Evolutionary conservation across 2,888 invertebrate genomes (phyloP).

Genomic region (Lasioglossum villosulum): DNA sequence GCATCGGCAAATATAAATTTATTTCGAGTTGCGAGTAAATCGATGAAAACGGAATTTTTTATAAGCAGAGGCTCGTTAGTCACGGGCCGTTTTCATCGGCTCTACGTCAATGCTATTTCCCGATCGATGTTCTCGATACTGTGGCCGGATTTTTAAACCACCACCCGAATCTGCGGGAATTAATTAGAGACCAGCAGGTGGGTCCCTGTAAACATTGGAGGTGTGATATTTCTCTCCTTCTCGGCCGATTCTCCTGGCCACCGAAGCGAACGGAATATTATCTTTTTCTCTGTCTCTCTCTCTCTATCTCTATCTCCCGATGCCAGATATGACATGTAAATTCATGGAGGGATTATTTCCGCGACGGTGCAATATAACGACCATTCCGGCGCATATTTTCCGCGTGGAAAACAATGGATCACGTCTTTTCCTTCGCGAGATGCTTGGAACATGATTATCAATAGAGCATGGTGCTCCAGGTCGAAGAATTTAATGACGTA

Average conservation of each 20-base stretch:
- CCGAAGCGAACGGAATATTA: slow-evolving; percentile 50
- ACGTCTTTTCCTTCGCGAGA: slow-evolving; percentile 22
- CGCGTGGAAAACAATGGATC: slow-evolving; percentile 41
- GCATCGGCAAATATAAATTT: slow-evolving; percentile 28
- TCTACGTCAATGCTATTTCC: background rate
- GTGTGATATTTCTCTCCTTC: slow-evolving; percentile 37
- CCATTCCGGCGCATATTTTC: slow-evolving; percentile 44
- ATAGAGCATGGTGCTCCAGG: background rate
- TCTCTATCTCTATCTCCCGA: background rate
- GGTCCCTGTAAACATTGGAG: slow-evolving; percentile 39
- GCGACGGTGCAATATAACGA: slow-evolving; percentile 42
- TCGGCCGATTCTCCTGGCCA: background rate
- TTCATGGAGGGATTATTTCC: slow-evolving; percentile 57
- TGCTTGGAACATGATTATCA: slow-evolving; percentile 45
- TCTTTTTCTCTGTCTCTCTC: slow-evolving; percentile 19
- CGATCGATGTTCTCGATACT: slow-evolving; percentile 9
- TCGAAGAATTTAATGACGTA: background rate
- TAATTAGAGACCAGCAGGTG: slow-evolving; percentile 36
- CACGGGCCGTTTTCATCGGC: background rate
- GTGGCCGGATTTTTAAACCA: slow-evolving; percentile 21
- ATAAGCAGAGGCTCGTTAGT: slow-evolving; percentile 9
- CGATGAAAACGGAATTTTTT: slow-evolving; percentile 13
- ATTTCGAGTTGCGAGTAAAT: slow-evolving; percentile 11
- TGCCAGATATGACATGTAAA: slow-evolving; percentile 51
- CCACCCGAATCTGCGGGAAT: slow-evolving; percentile 27